Percentiles rank a stretch among this genome's conserved stretches.
These are phyloP conservation scores for Lucinisca nassula DNA, from an alignment of 2,888 invertebrate species.

Conservation along the genomic window DNA sequence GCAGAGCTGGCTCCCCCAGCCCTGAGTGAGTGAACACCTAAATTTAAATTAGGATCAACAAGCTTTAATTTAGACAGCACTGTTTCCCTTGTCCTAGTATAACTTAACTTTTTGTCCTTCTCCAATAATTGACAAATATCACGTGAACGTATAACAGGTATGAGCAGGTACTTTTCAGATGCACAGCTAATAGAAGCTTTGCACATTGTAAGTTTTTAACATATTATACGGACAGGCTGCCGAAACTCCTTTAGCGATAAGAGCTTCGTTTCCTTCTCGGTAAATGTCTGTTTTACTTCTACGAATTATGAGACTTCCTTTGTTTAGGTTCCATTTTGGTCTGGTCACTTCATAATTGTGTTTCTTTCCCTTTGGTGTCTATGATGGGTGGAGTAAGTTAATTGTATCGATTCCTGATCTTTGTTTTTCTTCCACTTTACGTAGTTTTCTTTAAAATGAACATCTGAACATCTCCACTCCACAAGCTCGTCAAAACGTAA, in stretches of 20 bases:
- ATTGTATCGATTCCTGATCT: too few relatives aligned
- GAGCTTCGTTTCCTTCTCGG: slow-evolving; percentile 43
- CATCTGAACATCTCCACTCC: slow-evolving; percentile 39
- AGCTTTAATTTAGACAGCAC: slow-evolving; percentile 35
- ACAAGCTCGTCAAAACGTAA: slow-evolving; percentile 33
- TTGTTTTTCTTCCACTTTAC: too few relatives aligned
- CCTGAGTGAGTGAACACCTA: slow-evolving; percentile 55
- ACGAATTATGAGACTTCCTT: slow-evolving; percentile 41
- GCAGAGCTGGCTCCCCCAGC: neutral
- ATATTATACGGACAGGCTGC: slow-evolving; percentile 62
- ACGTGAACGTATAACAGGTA: slow-evolving; percentile 48
- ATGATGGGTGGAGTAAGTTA: too few relatives aligned
- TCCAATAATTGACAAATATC: slow-evolving; percentile 42
- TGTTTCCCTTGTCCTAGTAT: slow-evolving; percentile 55
- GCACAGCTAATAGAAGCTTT: neutral
- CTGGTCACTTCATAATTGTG: too few relatives aligned
- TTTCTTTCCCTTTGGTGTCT: too few relatives aligned
- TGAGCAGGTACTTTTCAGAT: slow-evolving; percentile 47
- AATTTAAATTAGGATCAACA: slow-evolving; percentile 33
- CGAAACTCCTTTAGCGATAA: slow-evolving; percentile 55
- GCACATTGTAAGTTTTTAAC: slow-evolving; percentile 46
- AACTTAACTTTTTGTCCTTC: slow-evolving; percentile 60
- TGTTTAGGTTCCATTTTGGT: too few relatives aligned
- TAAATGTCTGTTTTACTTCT: slow-evolving; percentile 67
- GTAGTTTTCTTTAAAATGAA: slow-evolving; percentile 36